Base-by-base conservation (phyloP, 2,797 vertebrate genomes). In the Hoplostethus mediterraneus region DNA sequence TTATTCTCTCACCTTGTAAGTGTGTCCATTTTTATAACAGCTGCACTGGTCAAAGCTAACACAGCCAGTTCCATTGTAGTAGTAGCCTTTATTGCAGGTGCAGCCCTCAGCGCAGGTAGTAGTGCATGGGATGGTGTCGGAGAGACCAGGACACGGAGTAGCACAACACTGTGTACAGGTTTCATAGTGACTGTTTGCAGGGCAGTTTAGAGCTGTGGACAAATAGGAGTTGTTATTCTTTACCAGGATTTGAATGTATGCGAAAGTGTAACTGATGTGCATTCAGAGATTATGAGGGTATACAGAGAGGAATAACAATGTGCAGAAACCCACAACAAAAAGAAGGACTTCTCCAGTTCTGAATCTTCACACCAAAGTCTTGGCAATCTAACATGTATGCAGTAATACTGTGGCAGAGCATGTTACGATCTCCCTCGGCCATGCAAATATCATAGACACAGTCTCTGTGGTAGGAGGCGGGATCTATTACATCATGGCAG, bases 361-460 rank as follows among this genome's bases (percentile, higher is more conserved):
- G 0, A 42, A 95, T 9, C 0, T 67, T 75, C 47, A 69, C 67
- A 0, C 85, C 92, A 0, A 70, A 73, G 0, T 82, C 73, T 68
- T 96, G 95, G 67, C 96, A 97, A 0, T 80, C 90, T 1, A 73
- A 67, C 25, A 92, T 75, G 0, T 96, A 97, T 0, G 90, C 30
- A 0, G 74, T 25, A 0, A 96, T 0, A 0, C 91, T 83, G 0
- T 87, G 58, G 44, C 95, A 95, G 40, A 94, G 69, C 0, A 75
- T 61, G 1, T 28, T 38, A 2, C 75, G 61, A 31, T 95, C 85
- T 1, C 90, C 93, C 0, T 87, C 65, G 6, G 91, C 86, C 21
- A 90, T 51, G 63, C 95, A 97, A 16, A 58, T 40, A 0, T 96
- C 95, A 0, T 88, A 95, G n/a, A 95, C 89, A 2, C 95, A 97